Evolutionary conservation across 2,113 vertebrate species (phyloP), one percentile per base, ranked within the genome.

Genomic region (Dolichotis patagonum): DNA sequence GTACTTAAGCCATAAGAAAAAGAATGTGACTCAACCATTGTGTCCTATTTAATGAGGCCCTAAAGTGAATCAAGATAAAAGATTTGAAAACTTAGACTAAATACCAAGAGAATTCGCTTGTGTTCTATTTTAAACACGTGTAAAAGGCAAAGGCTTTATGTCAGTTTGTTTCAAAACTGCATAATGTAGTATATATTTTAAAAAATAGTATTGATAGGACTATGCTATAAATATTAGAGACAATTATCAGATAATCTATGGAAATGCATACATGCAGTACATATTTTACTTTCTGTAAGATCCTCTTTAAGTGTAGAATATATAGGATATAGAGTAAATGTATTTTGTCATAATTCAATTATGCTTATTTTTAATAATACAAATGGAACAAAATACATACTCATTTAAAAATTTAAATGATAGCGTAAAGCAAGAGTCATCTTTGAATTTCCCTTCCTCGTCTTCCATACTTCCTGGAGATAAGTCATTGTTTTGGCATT

Each of bases 331-430:
- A 49, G 43, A 49, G n/a, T 49, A 49, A 32, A 28, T 80, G 3
- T 73, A 67, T 20, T 78, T 52, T 85, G 17, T 94, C 35, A 67
- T 77, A 56, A 86, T 82, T 46, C 73, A 83, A 16, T 52, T 35
- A 88, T 92, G 20, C n/a, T 90, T 86, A 81, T 91, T 91, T 86
- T 95, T 67, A 86, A 94, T 71, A 63, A 75, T 78, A 75, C 32
- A 92, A 65, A 87, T 58, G 58, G 26, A 78, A 56, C 26, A 86
- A 67, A 94, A 88, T 90, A 35, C 10, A 88, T 88, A 41, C 26
- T 90, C 19, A 9, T 78, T 91, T 30, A 56, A 75, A 90, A 91
- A n/a, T 73, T 84, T 30, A 60, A 88, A 77, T 20, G 49, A 1
- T 54, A 46, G 24, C 49, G 35, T 88, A 85, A 56, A 82, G 17